Evolutionary conservation across 2,113 vertebrate species (phyloP), one percentile per base, ranked within the genome.

Genomic region (Anarhynchus alexandrinus): DNA sequence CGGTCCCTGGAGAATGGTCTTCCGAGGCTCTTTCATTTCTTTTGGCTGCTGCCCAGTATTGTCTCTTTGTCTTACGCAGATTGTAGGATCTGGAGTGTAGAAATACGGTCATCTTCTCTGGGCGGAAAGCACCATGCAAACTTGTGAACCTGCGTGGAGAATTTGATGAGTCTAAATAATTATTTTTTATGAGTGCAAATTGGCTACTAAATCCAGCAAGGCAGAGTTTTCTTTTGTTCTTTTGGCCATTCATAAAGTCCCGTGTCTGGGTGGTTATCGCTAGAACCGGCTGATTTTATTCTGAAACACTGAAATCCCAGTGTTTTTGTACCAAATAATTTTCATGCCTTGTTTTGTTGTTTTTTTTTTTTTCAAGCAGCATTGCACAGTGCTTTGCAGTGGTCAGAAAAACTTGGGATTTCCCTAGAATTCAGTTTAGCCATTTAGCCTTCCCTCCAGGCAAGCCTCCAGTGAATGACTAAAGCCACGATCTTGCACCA

Each of bases 381-480:
- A 3, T 58, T 36, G 45, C 49, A 9, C 27, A 5, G 57, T 4
- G 49, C 55, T 58, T 69, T 58, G 72, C n/a, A 3, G 2, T 2
- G 34, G 15, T 34, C 55, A 25, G 62, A 55, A 84, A 21, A 72
- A 26, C 25, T 34, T 17, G 97, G 95, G 93, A 80, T 95, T 95
- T 94, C 96, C 96, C 97, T 97, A 91, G 62, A 96, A 95, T 95
- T 95, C n/a, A 67, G 67, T 21, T 1, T 8, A 74, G 79, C 71
- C 58, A 62, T 21, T 1, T 8, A 74, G 79, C 71, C 58, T 93
- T 90, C 79, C 85, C 82, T 12, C 4, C 0, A 1, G 95, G 96
- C 94, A 59, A 1, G 6, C 36, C 47, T 94, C 96, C 95, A 79
- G 81, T 0, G 71, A 38, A 25, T 54, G 73, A 91, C 49, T 72